Evolutionary conservation across 2,797 vertebrate genomes (phyloP).

Genomic region (Sphenopsis melanotis): DNA sequence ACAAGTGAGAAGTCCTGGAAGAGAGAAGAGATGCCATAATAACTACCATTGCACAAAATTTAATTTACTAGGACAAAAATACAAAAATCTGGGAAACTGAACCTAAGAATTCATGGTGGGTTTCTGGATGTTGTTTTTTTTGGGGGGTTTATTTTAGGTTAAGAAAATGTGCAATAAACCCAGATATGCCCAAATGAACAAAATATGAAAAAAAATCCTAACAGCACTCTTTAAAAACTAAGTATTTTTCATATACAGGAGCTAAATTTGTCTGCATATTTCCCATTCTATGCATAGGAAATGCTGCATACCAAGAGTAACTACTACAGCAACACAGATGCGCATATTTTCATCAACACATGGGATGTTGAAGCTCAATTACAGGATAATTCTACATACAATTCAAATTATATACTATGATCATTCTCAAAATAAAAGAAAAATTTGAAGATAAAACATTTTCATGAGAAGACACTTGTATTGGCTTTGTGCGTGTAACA

Average conservation of each 20-base stretch:
- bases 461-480: neutral
- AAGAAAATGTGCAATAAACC: neutral
- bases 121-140: fast-evolving
- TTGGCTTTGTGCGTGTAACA: neutral
- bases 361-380: neutral
- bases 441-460: neutral
- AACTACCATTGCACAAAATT: neutral
- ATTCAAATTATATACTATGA: neutral
- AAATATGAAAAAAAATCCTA: neutral
- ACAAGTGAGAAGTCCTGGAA: neutral
- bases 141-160: neutral
- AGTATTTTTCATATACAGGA: neutral
- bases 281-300: neutral
- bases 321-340: neutral
- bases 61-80: neutral
- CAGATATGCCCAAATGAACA: neutral
- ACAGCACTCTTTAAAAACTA: neutral
- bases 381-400: neutral
- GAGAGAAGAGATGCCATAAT: neutral
- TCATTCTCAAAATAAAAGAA: neutral
- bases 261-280: neutral
- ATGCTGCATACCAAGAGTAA: neutral
- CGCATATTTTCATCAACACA: neutral
- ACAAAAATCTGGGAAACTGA: neutral
- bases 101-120: neutral